These are phyloP conservation scores for Zaprionus africanus DNA, from an alignment of 1,140 invertebrate species.

Conservation along the genomic window DNA sequence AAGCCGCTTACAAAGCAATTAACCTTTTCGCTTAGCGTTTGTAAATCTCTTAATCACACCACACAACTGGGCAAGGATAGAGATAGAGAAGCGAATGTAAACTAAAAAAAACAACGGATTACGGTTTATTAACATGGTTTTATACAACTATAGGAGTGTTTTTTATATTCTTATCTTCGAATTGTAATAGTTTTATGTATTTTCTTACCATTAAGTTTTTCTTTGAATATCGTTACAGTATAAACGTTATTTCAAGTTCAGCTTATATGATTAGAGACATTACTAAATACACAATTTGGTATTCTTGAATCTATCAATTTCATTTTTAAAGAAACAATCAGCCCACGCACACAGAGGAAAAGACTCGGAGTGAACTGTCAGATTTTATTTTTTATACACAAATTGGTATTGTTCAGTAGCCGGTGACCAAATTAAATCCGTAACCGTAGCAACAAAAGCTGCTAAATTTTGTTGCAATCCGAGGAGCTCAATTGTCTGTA, in stretches of 20 bases:
- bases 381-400: neutral
- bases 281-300: no score
- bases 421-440: conserved; percentile 19
- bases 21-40: conserved; percentile 66
- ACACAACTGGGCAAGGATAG: conserved; percentile 4
- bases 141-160: no score
- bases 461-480: conserved; percentile 33
- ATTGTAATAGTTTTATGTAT: no score
- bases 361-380: neutral
- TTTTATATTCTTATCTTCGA: no score
- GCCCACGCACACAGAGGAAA: neutral
- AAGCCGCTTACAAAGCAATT: conserved; percentile 71
- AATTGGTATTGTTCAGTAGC: neutral
- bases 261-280: neutral
- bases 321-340: neutral
- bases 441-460: conserved; percentile 35
- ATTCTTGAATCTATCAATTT: neutral
- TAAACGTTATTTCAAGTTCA: no score
- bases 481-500: neutral
- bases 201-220: no score
- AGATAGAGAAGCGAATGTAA: conserved; percentile 2
- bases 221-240: no score
- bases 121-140: conserved; percentile 10
- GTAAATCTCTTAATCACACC: conserved; percentile 46
- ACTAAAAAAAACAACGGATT: conserved; percentile 20